Base-by-base conservation (phyloP, 2,797 vertebrate genomes). In the Rhynchotus rufescens region DNA sequence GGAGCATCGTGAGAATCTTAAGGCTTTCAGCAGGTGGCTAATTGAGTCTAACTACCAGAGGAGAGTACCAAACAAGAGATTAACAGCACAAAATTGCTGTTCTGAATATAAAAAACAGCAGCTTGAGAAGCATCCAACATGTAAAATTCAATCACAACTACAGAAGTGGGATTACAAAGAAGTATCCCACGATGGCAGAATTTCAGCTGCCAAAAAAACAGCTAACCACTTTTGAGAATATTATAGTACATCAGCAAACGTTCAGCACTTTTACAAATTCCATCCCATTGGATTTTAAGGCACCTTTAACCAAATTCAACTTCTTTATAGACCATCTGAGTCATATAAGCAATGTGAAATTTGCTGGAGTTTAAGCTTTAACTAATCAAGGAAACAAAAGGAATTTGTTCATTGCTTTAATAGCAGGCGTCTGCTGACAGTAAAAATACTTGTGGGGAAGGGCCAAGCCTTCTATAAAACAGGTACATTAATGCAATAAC, bases 321-420 rank as follows among this genome's bases (percentile, higher is more conserved):
- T 49, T 86, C 47, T 80, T 80, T 1, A 1, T 12, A 47, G 34
- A 21, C 22, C 17, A 64, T 57, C 12, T 0, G 0, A 82, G 54
- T 71, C 36, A 90, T 86, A 84, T 19, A 45, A 61, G 32, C 40
- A 68, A 25, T 2, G 1, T 20, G 45, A 88, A 81, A 88, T 44
- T 12, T 68, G 19, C 34, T 91, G 30, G 40, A 86, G 9, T 80
- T 94, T 59, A 91, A 95, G 80, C 65, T 90, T 93, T 51, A 80
- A 28, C 19, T 52, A 22, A 87, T 10, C n/a, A 17, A 73, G 47
- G 60, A 83, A 93, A 90, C 34, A 71, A 60, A 90, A 78, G 44
- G 15, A 78, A 85, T 51, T 76, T 87, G 32, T 40, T 79, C 20
- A 42, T 69, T 83, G 20, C 73, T 92, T 89, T 76, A 83, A 74